Conservation (phyloP, 2,888 invertebrate species). For the Sinhomidia bicolor region DNA sequence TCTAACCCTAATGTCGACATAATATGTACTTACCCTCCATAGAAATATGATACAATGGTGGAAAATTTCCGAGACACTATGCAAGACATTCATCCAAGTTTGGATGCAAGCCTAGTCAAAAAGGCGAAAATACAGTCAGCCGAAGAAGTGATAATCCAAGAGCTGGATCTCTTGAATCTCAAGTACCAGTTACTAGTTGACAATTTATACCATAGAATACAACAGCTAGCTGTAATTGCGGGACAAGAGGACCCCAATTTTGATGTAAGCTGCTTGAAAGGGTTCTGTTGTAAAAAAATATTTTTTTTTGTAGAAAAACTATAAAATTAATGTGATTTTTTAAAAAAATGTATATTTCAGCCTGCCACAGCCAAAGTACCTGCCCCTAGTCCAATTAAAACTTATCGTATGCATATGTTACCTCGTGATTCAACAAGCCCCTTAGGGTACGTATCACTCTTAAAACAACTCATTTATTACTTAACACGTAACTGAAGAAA, state of each 20-base stretch:
- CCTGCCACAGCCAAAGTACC: slow-evolving; percentile 77
- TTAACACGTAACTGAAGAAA: no score
- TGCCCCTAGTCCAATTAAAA: slow-evolving; percentile 80
- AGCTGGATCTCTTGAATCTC: slow-evolving; percentile 91
- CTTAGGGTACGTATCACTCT: no score
- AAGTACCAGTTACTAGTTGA: slow-evolving; percentile 89
- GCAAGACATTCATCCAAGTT: slow-evolving; percentile 90
- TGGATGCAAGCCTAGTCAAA: slow-evolving; percentile 85
- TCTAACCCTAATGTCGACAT: slow-evolving; percentile 12
- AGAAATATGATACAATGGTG: slow-evolving; percentile 94
- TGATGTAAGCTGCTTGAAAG: slow-evolving; percentile 86
- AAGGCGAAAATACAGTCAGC: slow-evolving; percentile 83
- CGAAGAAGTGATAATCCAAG: slow-evolving; percentile 89
- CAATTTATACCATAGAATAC: slow-evolving; percentile 87
- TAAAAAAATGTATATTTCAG: slow-evolving; percentile 36
- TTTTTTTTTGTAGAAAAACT: background rate
- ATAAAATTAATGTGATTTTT: slow-evolving; percentile 31
- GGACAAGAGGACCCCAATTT: slow-evolving; percentile 88
- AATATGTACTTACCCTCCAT: slow-evolving; percentile 80
- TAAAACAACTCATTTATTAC: no score
- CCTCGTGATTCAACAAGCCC: slow-evolving; percentile 77
- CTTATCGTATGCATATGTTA: slow-evolving; percentile 77
- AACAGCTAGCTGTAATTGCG: slow-evolving; percentile 86
- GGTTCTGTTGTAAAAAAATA: background rate
- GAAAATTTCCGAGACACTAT: slow-evolving; percentile 92